A percentile compares a stretch with the other conserved stretches of the same genome.
Conservation (phyloP, 2,113 vertebrate genomes). For the Ivindomyrus marchei region DNA sequence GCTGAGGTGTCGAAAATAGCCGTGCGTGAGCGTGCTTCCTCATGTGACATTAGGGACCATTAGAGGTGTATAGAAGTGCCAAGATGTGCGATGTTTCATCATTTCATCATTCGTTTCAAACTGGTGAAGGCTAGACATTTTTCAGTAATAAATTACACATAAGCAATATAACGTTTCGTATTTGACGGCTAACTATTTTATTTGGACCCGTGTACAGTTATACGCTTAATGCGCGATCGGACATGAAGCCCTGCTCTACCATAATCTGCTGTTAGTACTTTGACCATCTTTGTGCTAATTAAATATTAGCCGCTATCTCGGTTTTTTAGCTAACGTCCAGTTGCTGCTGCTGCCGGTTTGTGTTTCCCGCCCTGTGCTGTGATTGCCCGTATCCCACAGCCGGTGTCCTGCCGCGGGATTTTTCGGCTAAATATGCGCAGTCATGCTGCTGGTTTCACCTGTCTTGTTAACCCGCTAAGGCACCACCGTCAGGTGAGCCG, state of each 20-base stretch:
- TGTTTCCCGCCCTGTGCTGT: not conserved
- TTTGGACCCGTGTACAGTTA: not conserved
- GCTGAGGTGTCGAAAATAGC: not conserved
- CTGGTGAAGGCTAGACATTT: not conserved
- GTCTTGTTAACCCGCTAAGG: not conserved
- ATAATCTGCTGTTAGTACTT: not conserved
- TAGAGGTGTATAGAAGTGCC: not conserved
- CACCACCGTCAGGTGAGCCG: not conserved
- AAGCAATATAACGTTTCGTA: slow-evolving; percentile 23
- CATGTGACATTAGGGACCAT: slow-evolving; percentile 3
- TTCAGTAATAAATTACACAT: slow-evolving; percentile 20
- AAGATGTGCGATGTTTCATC: not conserved
- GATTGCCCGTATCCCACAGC: not conserved
- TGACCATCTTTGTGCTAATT: slow-evolving; percentile 20
- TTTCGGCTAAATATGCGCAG: not conserved
- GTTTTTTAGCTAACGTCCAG: not conserved
- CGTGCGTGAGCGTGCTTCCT: slow-evolving; percentile 5
- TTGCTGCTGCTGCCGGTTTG: not conserved
- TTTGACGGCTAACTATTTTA: not conserved
- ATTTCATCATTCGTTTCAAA: not conserved
- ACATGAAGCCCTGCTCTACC: not conserved
- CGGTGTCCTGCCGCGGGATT: not conserved
- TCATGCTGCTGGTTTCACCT: not conserved
- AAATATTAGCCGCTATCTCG: not conserved
- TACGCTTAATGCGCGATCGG: not conserved